Percentiles rank a stretch among this genome's conserved stretches.
Conservation (phyloP, 2,113 vertebrate species). For the Vulpes ferrilata region DNA sequence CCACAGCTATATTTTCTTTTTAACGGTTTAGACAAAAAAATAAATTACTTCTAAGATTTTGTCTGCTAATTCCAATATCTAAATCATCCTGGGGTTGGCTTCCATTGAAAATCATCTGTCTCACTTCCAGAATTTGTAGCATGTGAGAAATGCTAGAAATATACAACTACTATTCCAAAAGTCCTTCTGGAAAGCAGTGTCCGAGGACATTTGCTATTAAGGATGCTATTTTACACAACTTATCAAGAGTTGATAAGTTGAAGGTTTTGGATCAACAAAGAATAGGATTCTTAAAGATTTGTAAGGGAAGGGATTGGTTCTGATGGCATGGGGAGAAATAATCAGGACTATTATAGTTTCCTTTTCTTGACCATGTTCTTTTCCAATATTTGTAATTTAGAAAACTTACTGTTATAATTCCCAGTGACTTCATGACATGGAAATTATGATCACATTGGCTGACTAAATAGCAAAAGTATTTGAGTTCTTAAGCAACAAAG, state of each 20-base stretch:
- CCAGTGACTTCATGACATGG: neutral
- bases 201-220: neutral
- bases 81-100: neutral
- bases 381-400: neutral
- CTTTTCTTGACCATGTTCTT: neutral
- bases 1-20: neutral
- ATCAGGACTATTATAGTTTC: neutral
- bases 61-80: neutral
- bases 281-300: neutral
- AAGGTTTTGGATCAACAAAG: neutral
- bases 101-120: neutral
- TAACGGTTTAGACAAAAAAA: neutral
- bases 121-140: neutral
- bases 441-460: neutral
- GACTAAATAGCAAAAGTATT: conserved; percentile 42
- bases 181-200: neutral
- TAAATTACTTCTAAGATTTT: neutral
- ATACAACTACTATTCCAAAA: neutral
- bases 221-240: neutral
- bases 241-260: neutral
- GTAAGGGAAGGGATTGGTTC: neutral
- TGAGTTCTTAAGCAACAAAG: conserved; percentile 56
- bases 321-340: neutral
- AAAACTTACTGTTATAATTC: neutral
- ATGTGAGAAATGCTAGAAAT: neutral